phyloP scores from a whole-genome alignment of 2,888 invertebrate species.

The Nudaria mundana region DNA sequence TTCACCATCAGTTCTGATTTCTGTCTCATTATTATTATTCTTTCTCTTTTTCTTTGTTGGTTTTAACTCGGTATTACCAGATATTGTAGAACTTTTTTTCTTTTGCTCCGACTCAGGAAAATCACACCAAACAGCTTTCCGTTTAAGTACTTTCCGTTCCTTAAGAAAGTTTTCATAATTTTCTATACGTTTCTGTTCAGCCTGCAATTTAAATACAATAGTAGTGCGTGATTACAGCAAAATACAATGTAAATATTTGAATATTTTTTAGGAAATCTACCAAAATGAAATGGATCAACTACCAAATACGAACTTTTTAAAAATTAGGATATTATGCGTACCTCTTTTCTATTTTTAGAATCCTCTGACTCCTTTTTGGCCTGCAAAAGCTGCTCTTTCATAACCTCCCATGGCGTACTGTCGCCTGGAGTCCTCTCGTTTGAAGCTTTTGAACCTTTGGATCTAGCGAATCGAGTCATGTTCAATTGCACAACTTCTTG shows the following conservation, averaged over 20 bases:
- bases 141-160: conserved; percentile 68
- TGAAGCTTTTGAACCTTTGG: conserved; percentile 87
- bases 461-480: conserved; percentile 89
- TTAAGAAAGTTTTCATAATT: conserved; percentile 77
- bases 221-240: conserved; percentile 35
- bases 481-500: not conserved
- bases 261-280: not conserved
- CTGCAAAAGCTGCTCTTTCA: conserved; percentile 83
- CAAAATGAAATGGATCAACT: not conserved
- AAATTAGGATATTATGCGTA: conserved; percentile 17
- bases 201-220: no score
- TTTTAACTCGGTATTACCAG: conserved; percentile 14
- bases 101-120: conserved; percentile 60
- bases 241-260: not conserved
- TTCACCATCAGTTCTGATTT: not conserved
- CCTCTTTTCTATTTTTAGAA: conserved; percentile 60
- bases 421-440: conserved; percentile 86
- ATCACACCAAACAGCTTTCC: conserved; percentile 78
- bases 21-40: not conserved
- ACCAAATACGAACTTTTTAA: not conserved
- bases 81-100: conserved; percentile 5
- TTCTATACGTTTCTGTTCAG: conserved; percentile 70
- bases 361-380: conserved; percentile 72
- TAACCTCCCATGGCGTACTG: conserved; percentile 87
- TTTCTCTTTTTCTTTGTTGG: conserved; percentile 28